These are phyloP conservation scores for Clarias laeviceps DNA, from an alignment of 2,797 vertebrate species.

Conservation along the genomic window DNA sequence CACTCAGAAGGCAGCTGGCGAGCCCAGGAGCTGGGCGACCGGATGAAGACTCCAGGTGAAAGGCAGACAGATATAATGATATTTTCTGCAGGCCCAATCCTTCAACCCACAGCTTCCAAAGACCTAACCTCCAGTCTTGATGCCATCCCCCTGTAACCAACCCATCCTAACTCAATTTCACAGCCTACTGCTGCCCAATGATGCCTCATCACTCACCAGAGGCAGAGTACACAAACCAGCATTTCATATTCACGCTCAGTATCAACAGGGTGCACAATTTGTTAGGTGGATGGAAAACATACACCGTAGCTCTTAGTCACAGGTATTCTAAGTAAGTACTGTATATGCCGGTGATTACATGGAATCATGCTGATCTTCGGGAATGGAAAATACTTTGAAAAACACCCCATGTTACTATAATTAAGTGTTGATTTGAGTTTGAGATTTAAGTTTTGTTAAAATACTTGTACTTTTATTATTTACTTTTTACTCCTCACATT, in stretches of 20 bases:
- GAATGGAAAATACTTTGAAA: background rate
- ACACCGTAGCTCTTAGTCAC: background rate
- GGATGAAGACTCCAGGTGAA: slow-evolving; percentile 48
- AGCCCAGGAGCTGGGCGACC: slow-evolving; percentile 12
- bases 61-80: slow-evolving; percentile 47
- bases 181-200: slow-evolving; percentile 56
- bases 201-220: slow-evolving; percentile 36
- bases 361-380: background rate
- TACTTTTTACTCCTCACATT: background rate
- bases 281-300: slow-evolving; percentile 13
- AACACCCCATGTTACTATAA: background rate
- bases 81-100: slow-evolving; percentile 48
- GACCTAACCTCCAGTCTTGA: slow-evolving; percentile 32
- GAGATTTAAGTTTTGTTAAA: background rate
- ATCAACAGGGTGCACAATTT: slow-evolving; percentile 35
- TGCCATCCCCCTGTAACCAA: slow-evolving; percentile 44
- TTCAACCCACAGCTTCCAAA: slow-evolving; percentile 38
- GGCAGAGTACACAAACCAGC: slow-evolving; percentile 56
- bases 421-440: background rate
- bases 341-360: background rate
- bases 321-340: background rate
- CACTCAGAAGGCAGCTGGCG: slow-evolving; percentile 46
- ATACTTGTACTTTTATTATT: background rate
- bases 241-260: slow-evolving; percentile 46
- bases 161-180: slow-evolving; percentile 62